Evolutionary conservation across 2,113 vertebrate genomes (phyloP), one percentile per base, ranked within the genome.

Genomic region (Colaptes auratus): DNA sequence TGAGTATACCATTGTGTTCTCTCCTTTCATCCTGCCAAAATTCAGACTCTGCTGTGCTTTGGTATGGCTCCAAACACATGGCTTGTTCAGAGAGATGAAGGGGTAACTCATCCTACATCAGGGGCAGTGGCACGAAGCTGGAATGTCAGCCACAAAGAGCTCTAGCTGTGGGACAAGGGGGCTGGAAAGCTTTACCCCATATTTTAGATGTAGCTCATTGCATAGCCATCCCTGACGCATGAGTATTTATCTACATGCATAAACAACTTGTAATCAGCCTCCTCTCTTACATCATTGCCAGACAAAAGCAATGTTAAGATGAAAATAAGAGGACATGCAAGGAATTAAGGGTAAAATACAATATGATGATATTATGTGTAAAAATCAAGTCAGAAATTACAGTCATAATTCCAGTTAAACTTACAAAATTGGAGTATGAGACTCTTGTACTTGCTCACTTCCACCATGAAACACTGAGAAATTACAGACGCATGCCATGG

Each of bases 1-100:
- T 99, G 97, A 92, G 98, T 98, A 81, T 11, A 13, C 1, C 0
- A 0, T 9, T 11, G 36, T 2, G 25, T 20, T 14, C 6, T 33
- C 14, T 24, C 33, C 36, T 52, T 27, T 12, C 31, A 3, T 17
- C 35, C 53, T 46, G 28, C n/a, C n/a, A 4, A 3, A 56, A 33
- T n/a, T 5, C 60, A 24, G 60, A 6, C 0, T 1, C 6, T 2
- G 6, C 25, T 18, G 20, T 7, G 14, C 52, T 27, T 61, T 6
- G 23, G 15, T 46, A 7, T 36, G 1, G 2, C 14, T 7, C 5
- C 33, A 9, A 73, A 27, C 0, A 0, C 1, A 0, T 6, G 23
- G 25, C 0, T 2, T 4, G 12, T 16, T 44, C 50, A 7, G 7
- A 46, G 50, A 48, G 33, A 18, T 1, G 7, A 39, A 39, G 27